These are phyloP conservation scores for Peromyscus attwateri DNA, from an alignment of 2,797 vertebrate genomes.

Conservation along the genomic window DNA sequence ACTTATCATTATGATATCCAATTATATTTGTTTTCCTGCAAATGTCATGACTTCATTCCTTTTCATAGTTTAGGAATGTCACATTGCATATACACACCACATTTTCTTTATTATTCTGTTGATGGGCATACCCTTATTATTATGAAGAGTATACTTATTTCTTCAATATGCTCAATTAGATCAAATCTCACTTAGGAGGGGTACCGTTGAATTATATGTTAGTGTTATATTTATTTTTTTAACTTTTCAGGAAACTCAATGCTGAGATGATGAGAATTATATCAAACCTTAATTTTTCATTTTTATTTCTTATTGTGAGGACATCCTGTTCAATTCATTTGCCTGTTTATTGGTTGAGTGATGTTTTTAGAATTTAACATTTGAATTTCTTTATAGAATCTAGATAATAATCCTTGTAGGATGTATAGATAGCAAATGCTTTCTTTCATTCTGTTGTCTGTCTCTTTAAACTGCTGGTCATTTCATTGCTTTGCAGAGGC, in stretches of 20 bases:
- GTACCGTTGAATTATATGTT: neutral
- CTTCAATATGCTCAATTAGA: neutral
- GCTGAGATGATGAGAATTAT: neutral
- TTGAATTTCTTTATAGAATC: neutral
- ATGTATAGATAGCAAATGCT: neutral
- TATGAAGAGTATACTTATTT: neutral
- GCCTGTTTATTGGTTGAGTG: neutral
- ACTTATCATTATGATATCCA: neutral
- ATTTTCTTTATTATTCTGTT: neutral
- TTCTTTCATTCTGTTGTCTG: neutral
- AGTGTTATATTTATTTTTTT: neutral
- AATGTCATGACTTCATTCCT: neutral
- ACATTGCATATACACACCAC: neutral
- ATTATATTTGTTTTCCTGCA: neutral
- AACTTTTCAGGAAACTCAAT: neutral
- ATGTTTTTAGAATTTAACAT: neutral
- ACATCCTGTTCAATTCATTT: neutral
- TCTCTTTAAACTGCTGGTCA: neutral
- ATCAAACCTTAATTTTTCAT: neutral
- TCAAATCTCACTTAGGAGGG: neutral
- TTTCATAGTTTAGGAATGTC: neutral
- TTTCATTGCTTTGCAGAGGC: neutral
- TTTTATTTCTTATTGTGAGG: neutral
- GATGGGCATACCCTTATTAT: no score
- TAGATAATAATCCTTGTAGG: neutral